Evolutionary conservation across 2,888 invertebrate genomes (phyloP), one percentile per base, ranked within the genome.

Genomic region (Parnassius smintheus): DNA sequence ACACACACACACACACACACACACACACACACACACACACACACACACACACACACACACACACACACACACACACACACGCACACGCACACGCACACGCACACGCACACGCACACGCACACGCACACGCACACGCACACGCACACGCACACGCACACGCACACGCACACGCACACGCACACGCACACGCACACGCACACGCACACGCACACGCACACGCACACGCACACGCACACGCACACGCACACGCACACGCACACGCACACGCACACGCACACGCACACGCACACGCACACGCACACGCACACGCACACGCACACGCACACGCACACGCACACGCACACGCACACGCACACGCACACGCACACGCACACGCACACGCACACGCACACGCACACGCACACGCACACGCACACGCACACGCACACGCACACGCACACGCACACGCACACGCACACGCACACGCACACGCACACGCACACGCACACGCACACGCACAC

Each of bases 191-290:
- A 44, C 44, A 44, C 44, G 3, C 44, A 44, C 44, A 44, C 44
- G 3, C 44, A 44, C 44, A 9, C 44, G 10, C 44, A 9, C 9
- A 25, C 25, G 2, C 25, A 25, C 2, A 2, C 3, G 0, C 25
- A 25, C 97, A 44, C 44, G 93, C 94, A 96, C 94, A 65, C 9
- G 10, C 44, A 44, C 44, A 44, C 44, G 10, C 44, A 44, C 44
- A 44, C 44, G 10, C 44, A 44, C 44, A 44, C 44, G 10, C 44
- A 44, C 44, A 44, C 44, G 3, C 44, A 44, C 44, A 44, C 44
- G 3, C 9, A 44, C 44, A 44, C 44, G 44, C 44, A 44, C 44
- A 44, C 25, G 64, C 9, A 13, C 25, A 10, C 9, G 46, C 45
- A 51, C 35, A 25, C 11, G 2, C 11, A 49, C 18, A 2, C 44